These are phyloP conservation scores for Entomobrya multifasciata DNA, from an alignment of 2,888 invertebrate genomes.

Conservation along the genomic window DNA sequence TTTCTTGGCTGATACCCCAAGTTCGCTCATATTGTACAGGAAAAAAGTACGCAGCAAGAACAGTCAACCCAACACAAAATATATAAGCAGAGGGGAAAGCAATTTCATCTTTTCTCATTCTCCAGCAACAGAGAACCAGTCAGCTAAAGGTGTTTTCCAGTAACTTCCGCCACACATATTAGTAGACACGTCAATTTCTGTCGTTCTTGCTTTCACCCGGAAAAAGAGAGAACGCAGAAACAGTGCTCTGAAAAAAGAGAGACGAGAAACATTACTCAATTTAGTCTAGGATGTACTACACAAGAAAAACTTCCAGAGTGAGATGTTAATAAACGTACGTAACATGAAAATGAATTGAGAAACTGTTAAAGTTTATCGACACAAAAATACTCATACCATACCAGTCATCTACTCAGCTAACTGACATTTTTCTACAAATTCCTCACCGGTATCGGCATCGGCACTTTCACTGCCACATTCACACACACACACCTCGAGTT, in stretches of 20 bases:
- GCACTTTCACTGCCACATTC: neutral
- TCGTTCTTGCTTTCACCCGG: constrained; percentile 40
- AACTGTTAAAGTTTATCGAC: constrained; percentile 55
- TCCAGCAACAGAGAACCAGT: neutral
- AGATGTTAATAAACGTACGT: constrained; percentile 36
- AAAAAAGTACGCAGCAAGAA: too few relatives aligned
- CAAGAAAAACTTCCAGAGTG: constrained; percentile 8
- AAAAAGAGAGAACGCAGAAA: neutral
- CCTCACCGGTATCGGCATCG: too few relatives aligned
- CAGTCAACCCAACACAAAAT: neutral
- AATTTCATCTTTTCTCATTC: constrained; percentile 53
- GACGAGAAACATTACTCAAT: constrained; percentile 16
- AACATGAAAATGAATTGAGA: constrained; percentile 61
- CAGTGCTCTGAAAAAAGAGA: neutral
- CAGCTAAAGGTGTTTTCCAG: constrained; percentile 56
- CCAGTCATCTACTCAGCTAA: neutral
- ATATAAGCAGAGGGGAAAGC: constrained; percentile 25
- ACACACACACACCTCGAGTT: neutral
- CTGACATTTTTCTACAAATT: neutral
- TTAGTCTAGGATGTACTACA: neutral
- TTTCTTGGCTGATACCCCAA: constrained; percentile 45
- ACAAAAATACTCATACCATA: constrained; percentile 5
- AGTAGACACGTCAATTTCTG: constrained; percentile 65
- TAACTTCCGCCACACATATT: constrained; percentile 60
- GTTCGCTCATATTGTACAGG: too few relatives aligned